Percentiles rank a stretch among this genome's conserved stretches.
Conservation (phyloP, 2,113 vertebrate genomes). For the Zingel zingel region DNA sequence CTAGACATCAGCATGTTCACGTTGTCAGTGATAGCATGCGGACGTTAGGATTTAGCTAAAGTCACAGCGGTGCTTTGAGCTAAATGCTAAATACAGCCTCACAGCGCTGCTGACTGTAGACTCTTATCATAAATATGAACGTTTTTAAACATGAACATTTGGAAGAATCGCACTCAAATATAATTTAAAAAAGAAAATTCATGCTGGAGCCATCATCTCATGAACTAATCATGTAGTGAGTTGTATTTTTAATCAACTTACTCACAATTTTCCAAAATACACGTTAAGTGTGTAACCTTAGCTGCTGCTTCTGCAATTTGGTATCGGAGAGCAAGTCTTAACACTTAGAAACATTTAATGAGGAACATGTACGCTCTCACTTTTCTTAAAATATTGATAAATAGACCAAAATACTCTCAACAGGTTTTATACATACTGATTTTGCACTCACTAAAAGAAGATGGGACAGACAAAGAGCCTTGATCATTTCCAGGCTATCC, state of each 20-base stretch:
- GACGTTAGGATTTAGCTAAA: too few relatives aligned
- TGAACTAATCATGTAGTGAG: neutral
- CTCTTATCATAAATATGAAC: neutral
- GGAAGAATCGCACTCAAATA: neutral
- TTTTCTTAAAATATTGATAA: neutral
- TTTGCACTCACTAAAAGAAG: constrained; percentile 23
- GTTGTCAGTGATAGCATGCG: too few relatives aligned
- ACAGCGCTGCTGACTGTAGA: too few relatives aligned
- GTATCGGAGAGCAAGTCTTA: neutral
- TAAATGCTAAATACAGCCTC: too few relatives aligned
- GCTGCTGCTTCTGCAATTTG: neutral
- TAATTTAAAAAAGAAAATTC: neutral
- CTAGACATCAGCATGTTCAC: too few relatives aligned
- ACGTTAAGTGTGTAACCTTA: neutral
- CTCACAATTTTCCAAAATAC: neutral
- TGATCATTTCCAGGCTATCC: constrained; percentile 98
- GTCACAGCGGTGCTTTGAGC: too few relatives aligned
- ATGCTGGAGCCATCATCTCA: neutral
- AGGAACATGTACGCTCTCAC: neutral
- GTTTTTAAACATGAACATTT: neutral
- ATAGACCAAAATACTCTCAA: neutral
- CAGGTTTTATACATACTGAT: neutral
- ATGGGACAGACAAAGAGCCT: constrained; percentile 22
- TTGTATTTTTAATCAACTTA: neutral
- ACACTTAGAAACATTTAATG: neutral